phyloP scores from a whole-genome alignment of 2,113 vertebrate species.

The Thamnophis sirtalis region DNA sequence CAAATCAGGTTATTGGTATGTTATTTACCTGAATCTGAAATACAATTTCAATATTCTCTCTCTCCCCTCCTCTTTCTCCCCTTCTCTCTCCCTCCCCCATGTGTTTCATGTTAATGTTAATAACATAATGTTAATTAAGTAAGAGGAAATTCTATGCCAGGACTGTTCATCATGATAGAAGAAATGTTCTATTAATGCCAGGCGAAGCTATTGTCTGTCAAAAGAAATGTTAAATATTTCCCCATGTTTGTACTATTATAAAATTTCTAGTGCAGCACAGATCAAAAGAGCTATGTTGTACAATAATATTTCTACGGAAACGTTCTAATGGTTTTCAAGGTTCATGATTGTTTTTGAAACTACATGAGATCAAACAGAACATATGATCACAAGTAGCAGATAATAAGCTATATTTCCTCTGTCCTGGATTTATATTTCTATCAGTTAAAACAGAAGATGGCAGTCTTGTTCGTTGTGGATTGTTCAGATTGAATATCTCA shows the following conservation, averaged over 20 bases:
- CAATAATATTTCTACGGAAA: background rate
- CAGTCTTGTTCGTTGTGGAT: slow-evolving; percentile 47
- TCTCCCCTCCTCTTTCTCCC: background rate
- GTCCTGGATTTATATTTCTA: background rate
- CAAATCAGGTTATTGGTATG: background rate
- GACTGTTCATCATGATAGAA: background rate
- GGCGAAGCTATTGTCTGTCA: background rate
- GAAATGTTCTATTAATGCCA: background rate
- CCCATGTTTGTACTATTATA: background rate
- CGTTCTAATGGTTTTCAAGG: background rate
- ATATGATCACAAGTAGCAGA: background rate
- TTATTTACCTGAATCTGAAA: background rate
- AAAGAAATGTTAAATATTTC: background rate
- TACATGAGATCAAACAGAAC: background rate
- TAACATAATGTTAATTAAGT: background rate
- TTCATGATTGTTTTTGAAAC: background rate
- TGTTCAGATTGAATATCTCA: slow-evolving; percentile 27
- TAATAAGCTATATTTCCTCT: background rate
- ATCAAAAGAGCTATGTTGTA: background rate
- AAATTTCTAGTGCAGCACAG: background rate
- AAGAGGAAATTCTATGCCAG: background rate
- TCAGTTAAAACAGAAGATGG: slow-evolving; percentile 51
- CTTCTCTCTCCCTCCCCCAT: background rate
- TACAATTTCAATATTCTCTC: background rate
- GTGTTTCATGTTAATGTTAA: background rate